Evolutionary conservation across 2,113 vertebrate genomes (phyloP).

Genomic region (Meleagris gallopavo): DNA sequence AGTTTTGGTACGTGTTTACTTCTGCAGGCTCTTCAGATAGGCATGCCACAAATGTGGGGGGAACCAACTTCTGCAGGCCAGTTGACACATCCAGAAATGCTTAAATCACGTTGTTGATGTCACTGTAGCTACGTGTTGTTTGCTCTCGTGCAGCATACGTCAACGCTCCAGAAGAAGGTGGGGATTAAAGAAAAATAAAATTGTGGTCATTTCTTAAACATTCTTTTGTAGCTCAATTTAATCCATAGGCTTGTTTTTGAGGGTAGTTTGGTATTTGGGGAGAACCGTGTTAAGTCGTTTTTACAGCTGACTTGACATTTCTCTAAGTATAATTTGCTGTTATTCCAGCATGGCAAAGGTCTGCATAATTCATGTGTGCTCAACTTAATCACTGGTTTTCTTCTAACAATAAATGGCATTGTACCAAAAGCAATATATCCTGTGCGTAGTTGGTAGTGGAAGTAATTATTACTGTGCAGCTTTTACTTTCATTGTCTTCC

Average conservation of each 20-base stretch:
- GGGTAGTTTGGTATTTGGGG: constrained; percentile 8
- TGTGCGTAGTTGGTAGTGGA: constrained; percentile 49
- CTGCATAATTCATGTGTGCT: constrained; percentile 54
- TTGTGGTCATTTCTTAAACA: neutral
- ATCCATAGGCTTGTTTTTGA: neutral
- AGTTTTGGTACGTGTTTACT: neutral
- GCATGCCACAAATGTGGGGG: neutral
- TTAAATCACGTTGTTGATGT: neutral
- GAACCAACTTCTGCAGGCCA: neutral
- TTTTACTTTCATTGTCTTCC: constrained; percentile 47
- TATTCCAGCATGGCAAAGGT: constrained; percentile 57
- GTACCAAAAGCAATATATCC: constrained; percentile 58
- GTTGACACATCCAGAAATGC: neutral
- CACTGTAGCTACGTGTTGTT: neutral
- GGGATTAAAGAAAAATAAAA: neutral
- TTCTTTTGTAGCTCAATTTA: neutral
- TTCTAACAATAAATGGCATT: constrained; percentile 57
- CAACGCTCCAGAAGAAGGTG: neutral
- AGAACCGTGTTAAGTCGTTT: constrained; percentile 28
- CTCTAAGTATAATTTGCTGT: neutral
- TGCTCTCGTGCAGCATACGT: neutral
- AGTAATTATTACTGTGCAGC: constrained; percentile 47
- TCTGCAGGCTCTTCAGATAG: neutral
- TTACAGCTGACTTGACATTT: constrained; percentile 43
- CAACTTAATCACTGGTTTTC: constrained; percentile 53